These are phyloP conservation scores for Phallusia fumigata DNA, from an alignment of 23 tunicate species.

Conservation along the genomic window DNA sequence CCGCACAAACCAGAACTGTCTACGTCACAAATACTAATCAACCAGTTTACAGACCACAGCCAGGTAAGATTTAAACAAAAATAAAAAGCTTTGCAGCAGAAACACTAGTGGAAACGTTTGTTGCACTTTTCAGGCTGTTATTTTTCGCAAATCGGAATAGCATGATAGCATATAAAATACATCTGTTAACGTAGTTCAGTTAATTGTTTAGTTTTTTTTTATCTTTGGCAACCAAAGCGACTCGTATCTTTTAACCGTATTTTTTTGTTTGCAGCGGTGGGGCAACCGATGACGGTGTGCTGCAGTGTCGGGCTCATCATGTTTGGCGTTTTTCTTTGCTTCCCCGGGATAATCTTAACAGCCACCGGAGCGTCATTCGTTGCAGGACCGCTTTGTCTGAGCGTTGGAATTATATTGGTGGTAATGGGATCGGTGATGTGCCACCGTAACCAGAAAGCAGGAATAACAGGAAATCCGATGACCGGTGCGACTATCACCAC, in stretches of 20 bases:
- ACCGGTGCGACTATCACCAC: not conserved
- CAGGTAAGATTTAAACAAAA: too few relatives aligned
- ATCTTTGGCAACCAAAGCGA: too few relatives aligned
- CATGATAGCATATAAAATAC: too few relatives aligned
- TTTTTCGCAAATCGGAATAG: too few relatives aligned
- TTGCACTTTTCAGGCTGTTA: too few relatives aligned
- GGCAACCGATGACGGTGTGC: not conserved
- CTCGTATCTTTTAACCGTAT: too few relatives aligned
- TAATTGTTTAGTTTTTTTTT: too few relatives aligned
- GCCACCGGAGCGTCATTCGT: not conserved
- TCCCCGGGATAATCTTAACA: not conserved
- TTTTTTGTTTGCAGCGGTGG: too few relatives aligned
- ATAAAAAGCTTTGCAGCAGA: too few relatives aligned
- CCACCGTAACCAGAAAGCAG: not conserved
- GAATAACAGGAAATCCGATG: not conserved
- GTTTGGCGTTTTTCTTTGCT: not conserved
- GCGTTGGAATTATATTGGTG: not conserved
- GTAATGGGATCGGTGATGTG: not conserved
- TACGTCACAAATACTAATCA: slow-evolving; percentile 4
- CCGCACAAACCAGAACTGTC: not conserved
- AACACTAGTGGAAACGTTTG: too few relatives aligned
- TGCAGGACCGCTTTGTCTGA: not conserved
- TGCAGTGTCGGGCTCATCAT: not conserved
- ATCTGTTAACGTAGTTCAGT: too few relatives aligned
- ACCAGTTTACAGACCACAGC: not conserved